Evolutionary conservation across 2,888 invertebrate species (phyloP), one percentile per base, ranked within the genome.

Genomic region (Mythimna impura): DNA sequence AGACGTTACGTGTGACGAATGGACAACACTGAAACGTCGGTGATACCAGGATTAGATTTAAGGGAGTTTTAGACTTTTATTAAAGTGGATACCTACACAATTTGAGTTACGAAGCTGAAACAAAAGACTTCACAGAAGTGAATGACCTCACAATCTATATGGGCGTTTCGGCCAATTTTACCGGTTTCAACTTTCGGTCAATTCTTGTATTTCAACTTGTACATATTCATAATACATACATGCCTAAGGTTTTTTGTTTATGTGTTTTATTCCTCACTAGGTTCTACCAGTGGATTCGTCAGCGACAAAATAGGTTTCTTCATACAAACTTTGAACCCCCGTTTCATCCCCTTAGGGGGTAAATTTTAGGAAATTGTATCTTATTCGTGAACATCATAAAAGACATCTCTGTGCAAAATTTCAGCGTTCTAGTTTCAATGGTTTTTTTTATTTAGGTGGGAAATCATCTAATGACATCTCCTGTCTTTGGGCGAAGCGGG

Each of bases 1-100:
- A 93, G 90, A 90, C 88, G 89, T 88, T 92, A 94, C 95, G 94
- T 94, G 94, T 93, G 92, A 93, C 89, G 94, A 94, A 94, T 94
- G 89, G 91, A 90, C 89, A 92, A 94, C 87, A 89, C 88, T 82
- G 80, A 71, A 30, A 71, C 25, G 30, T 47, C 55, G 55, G 75
- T 82, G 81, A 73, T 78, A 83, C 78, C 67, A 79, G 74, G 65
- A 55, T 68, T 66, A 70, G 47, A 55, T 65, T 78, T 78, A 61
- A n/a, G 66, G 60, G 57, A 69, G 25, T 30, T 58, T 61, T 52
- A 10, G 22, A 70, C 25, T 43, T 52, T 25, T 1, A 17, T 4
- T 5, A 58, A 43, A 40, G 4, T 43, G 36, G 34, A 2, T n/a
- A 20, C 5, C 8, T n/a, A n/a, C 25, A 8, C 5, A 54, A 17